These are phyloP conservation scores for Chunga burmeisteri DNA, from an alignment of 2,113 vertebrate species.

Conservation along the genomic window DNA sequence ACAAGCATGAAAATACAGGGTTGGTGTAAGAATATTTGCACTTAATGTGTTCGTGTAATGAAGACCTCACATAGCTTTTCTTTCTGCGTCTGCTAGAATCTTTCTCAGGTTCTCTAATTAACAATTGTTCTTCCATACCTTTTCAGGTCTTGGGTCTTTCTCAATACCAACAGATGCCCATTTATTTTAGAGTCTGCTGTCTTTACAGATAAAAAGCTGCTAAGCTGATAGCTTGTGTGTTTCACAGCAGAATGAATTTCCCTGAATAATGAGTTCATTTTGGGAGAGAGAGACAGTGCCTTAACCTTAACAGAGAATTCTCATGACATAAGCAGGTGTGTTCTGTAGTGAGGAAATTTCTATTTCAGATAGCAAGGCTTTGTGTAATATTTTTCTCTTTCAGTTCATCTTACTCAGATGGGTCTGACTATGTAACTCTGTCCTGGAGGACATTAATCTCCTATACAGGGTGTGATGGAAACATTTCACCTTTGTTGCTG, in stretches of 20 bases:
- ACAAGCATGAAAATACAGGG: neutral
- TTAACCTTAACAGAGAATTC: neutral
- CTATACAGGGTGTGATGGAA: neutral
- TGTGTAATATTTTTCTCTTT: neutral
- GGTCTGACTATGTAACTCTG: neutral
- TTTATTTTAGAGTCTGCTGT: neutral
- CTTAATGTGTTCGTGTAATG: neutral
- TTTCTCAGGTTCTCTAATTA: neutral
- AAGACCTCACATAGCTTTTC: neutral
- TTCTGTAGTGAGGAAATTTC: neutral
- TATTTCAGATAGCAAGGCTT: neutral
- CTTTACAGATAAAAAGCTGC: neutral
- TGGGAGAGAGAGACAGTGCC: neutral
- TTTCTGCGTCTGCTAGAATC: neutral
- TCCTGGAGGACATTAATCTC: neutral
- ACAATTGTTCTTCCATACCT: neutral
- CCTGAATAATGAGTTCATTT: neutral
- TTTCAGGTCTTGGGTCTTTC: neutral
- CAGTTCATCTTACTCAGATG: neutral
- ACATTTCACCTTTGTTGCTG: neutral
- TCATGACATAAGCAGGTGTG: neutral
- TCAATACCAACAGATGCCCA: neutral
- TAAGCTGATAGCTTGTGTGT: neutral
- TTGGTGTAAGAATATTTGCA: neutral
- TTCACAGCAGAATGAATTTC: neutral